phyloP scores from a whole-genome alignment of 1,140 invertebrate species.

The Cheumatopsyche charites region DNA sequence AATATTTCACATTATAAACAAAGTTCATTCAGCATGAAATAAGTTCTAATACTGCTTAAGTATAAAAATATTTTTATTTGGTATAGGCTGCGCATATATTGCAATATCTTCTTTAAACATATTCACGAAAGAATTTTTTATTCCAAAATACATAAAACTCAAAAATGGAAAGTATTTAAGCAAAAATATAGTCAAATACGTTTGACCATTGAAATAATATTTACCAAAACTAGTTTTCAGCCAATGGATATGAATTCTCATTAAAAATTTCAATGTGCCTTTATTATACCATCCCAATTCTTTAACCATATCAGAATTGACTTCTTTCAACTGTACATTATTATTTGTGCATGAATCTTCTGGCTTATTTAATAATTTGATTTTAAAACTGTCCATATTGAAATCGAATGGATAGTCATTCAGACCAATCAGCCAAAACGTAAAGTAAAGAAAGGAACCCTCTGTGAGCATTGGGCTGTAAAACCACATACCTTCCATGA shows the following conservation, averaged over 20 bases:
- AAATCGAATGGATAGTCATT: constrained; percentile 54
- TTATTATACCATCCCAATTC: constrained; percentile 34
- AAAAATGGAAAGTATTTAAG: constrained; percentile 58
- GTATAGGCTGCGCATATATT: background rate
- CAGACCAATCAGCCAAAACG: constrained; percentile 52
- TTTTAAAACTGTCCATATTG: constrained; percentile 6
- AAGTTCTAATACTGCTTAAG: constrained; percentile 12
- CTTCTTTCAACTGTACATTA: constrained; percentile 1
- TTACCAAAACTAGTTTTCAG: constrained; percentile 52
- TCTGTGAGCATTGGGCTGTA: constrained; percentile 54
- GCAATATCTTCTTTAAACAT: constrained; percentile 53
- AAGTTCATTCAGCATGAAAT: too few species aligned
- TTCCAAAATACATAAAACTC: constrained; percentile 55
- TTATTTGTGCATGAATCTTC: background rate
- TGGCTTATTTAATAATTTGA: background rate
- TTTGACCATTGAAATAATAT: constrained; percentile 54
- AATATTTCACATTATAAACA: too few species aligned
- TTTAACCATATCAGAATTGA: background rate
- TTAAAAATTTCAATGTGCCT: constrained; percentile 15
- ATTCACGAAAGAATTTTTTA: constrained; percentile 52
- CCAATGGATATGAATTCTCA: constrained; percentile 41
- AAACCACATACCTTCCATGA: constrained; percentile 59
- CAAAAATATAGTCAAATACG: constrained; percentile 50
- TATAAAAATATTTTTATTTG: background rate
- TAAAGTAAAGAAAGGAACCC: constrained; percentile 52